Percentiles rank a stretch among this genome's conserved stretches.
Conservation (phyloP, 2,888 invertebrate genomes). For the Morinoia aosen region DNA sequence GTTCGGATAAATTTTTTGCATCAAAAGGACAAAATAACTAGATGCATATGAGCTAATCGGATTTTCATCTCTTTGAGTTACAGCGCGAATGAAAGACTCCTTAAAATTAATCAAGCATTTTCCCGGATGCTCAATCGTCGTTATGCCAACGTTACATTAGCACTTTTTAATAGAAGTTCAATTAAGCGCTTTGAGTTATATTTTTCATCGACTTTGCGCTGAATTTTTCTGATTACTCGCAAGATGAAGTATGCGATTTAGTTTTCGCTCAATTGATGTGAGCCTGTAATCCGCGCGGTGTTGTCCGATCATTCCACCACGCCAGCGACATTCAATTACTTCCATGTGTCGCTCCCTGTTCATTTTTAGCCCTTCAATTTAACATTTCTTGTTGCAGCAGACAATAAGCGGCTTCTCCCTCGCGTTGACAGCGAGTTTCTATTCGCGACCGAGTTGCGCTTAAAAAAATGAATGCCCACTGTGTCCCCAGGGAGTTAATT, state of each 20-base stretch:
- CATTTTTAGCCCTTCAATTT: background rate
- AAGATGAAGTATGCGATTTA: background rate
- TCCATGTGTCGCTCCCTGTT: background rate
- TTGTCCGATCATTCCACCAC: background rate
- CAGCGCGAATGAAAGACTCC: background rate
- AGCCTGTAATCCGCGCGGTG: background rate
- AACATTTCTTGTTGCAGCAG: background rate
- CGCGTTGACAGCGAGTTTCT: background rate
- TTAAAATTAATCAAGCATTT: background rate
- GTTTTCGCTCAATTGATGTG: background rate
- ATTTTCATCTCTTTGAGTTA: no score
- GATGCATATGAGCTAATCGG: no score
- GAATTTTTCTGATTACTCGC: background rate
- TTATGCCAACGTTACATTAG: background rate
- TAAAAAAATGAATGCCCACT: background rate
- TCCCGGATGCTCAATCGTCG: background rate
- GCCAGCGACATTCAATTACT: background rate
- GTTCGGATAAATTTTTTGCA: no score
- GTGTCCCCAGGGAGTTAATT: background rate
- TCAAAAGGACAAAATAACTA: no score
- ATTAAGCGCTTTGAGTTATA: background rate
- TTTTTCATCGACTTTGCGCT: background rate
- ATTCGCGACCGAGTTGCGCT: background rate
- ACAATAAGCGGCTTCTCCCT: background rate
- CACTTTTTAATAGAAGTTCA: background rate